Percentiles rank a stretch among this genome's conserved stretches.
phyloP scores from a whole-genome alignment of 2,797 vertebrate genomes.

The Crocodylus rhombifer region DNA sequence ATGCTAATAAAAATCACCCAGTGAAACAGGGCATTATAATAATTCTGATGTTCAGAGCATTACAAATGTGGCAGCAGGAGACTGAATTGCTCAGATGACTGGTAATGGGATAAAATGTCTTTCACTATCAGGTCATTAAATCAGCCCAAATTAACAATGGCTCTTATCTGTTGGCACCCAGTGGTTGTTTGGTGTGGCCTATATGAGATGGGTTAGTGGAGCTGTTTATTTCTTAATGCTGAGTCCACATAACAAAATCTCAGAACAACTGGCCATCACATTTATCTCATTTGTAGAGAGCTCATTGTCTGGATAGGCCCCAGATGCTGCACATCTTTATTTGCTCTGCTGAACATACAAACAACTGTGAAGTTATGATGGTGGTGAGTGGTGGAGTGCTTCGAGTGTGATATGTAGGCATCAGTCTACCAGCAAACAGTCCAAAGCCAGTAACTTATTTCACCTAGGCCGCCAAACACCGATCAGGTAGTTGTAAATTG shows the following conservation, averaged over 20 bases:
- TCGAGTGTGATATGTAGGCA: background rate
- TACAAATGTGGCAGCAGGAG: background rate
- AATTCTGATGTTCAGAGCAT: constrained; percentile 7
- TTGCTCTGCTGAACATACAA: background rate
- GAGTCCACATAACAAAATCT: background rate
- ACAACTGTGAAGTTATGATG: background rate
- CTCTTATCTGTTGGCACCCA: fast-evolving
- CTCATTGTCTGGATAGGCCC: fast-evolving
- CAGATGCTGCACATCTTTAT: background rate
- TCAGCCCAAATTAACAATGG: fast-evolving
- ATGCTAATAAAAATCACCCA: constrained; percentile 33
- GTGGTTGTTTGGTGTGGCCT: background rate
- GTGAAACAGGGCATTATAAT: background rate
- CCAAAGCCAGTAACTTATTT: constrained; percentile 54
- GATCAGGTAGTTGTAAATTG: constrained; percentile 64
- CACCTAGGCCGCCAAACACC: constrained; percentile 46
- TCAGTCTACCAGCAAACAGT: background rate
- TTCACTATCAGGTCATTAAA: background rate
- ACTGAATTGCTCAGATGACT: background rate
- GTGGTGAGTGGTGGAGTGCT: background rate
- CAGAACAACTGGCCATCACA: fast-evolving
- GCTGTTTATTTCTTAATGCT: background rate
- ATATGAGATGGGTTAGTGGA: background rate
- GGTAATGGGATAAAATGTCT: background rate
- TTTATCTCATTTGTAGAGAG: background rate